phyloP scores from a whole-genome alignment of 2,113 vertebrate genomes.

The Genyomyrus donnyi region DNA sequence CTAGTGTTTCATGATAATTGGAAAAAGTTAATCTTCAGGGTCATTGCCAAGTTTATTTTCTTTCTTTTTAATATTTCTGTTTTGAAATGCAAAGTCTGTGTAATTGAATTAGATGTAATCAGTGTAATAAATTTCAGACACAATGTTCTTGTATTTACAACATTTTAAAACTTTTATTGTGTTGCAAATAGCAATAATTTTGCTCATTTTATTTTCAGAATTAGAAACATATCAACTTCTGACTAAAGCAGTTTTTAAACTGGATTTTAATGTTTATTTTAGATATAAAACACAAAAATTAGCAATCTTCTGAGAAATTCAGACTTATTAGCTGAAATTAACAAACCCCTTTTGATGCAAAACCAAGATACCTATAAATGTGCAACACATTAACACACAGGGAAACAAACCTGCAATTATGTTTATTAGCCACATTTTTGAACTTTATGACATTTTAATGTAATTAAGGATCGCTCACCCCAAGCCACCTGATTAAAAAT shows the following conservation, averaged over 20 bases:
- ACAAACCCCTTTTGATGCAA: background rate
- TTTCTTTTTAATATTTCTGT: constrained; percentile 50
- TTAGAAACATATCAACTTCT: background rate
- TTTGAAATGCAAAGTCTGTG: constrained; percentile 52
- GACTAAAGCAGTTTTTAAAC: background rate
- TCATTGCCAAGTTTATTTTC: constrained; percentile 44
- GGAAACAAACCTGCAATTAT: background rate
- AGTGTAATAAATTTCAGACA: constrained; percentile 33
- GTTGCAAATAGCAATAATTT: background rate
- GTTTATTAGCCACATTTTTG: background rate
- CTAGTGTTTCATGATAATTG: constrained; percentile 39
- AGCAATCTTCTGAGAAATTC: background rate
- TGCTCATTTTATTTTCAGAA: background rate
- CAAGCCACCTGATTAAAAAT: background rate
- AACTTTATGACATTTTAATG: background rate
- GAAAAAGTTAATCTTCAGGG: constrained; percentile 49
- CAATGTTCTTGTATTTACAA: background rate
- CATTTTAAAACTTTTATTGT: background rate
- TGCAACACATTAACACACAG: background rate
- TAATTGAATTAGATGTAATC: constrained; percentile 54
- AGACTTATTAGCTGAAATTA: background rate
- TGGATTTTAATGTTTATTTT: background rate
- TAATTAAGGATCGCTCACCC: background rate
- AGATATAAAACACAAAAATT: background rate
- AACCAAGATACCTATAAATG: background rate